Evolutionary conservation across 2,113 vertebrate genomes (phyloP).

Genomic region (Edolisoma coerulescens): DNA sequence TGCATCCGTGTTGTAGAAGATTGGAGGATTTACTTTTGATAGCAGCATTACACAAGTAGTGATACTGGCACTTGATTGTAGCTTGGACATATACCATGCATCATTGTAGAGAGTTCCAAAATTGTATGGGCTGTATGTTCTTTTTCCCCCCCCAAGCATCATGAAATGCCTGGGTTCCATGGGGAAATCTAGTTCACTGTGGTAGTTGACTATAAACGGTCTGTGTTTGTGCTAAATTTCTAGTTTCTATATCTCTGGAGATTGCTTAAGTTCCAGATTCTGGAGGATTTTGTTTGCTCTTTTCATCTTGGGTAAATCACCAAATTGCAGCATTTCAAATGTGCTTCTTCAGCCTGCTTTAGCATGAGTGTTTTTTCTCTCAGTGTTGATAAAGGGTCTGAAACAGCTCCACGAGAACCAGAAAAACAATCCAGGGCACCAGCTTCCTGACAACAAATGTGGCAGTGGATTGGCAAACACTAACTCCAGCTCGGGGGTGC

Average conservation of each 20-base stretch:
- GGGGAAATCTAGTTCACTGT: neutral
- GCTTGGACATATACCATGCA: neutral
- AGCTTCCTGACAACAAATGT: constrained; percentile 76
- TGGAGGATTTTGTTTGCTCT: neutral
- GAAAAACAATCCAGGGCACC: constrained; percentile 70
- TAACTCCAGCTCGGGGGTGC: constrained; percentile 75
- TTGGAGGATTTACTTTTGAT: neutral
- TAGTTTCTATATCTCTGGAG: neutral
- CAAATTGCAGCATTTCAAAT: constrained; percentile 20
- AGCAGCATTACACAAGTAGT: neutral
- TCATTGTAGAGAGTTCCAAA: neutral
- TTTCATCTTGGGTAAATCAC: neutral
- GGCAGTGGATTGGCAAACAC: constrained; percentile 72
- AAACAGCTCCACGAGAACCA: constrained; percentile 90
- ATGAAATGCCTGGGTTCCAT: neutral
- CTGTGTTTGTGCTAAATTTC: neutral
- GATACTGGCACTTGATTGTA: neutral
- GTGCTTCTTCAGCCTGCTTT: constrained; percentile 14
- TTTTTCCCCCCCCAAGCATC: neutral
- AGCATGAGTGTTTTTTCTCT: constrained; percentile 61
- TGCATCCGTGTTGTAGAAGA: accelerated
- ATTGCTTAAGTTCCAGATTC: neutral
- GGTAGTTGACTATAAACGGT: neutral
- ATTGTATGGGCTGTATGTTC: neutral
- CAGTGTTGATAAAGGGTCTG: constrained; percentile 95